Evolutionary conservation across 2,888 invertebrate genomes (phyloP).

Genomic region (Lasioglossum morio): DNA sequence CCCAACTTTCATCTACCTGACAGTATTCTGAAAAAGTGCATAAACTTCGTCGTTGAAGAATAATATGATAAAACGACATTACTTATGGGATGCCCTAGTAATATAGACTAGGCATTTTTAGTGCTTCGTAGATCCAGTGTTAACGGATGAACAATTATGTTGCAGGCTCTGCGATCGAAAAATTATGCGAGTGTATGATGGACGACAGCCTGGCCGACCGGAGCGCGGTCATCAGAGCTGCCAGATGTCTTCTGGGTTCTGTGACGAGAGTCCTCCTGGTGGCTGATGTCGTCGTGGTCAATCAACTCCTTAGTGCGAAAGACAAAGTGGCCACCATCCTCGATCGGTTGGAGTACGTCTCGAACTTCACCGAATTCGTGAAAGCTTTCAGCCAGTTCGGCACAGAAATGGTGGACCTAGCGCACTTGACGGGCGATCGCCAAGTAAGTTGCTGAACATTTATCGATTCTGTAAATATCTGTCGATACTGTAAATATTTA

Average conservation of each 20-base stretch:
- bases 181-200: constrained; percentile 93
- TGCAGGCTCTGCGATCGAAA: constrained; percentile 95
- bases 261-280: constrained; percentile 97
- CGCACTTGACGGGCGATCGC: constrained; percentile 94
- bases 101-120: not conserved
- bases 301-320: constrained; percentile 97
- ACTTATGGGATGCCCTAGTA: no score
- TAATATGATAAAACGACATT: no score
- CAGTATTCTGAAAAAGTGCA: no score
- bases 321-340: constrained; percentile 96
- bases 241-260: constrained; percentile 96
- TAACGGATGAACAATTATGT: constrained; percentile 4
- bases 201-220: constrained; percentile 88
- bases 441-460: constrained; percentile 83
- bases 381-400: constrained; percentile 99
- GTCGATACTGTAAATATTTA: no score
- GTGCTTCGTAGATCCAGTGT: not conserved
- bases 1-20: no score
- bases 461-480: not conserved
- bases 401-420: constrained; percentile 99
- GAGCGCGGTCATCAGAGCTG: constrained; percentile 94
- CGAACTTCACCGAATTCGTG: constrained; percentile 98
- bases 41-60: no score
- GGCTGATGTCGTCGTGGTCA: constrained; percentile 98
- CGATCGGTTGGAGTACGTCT: constrained; percentile 94